These are phyloP conservation scores for Pagetopsis macropterus DNA, from an alignment of 2,797 vertebrate species.

Conservation along the genomic window DNA sequence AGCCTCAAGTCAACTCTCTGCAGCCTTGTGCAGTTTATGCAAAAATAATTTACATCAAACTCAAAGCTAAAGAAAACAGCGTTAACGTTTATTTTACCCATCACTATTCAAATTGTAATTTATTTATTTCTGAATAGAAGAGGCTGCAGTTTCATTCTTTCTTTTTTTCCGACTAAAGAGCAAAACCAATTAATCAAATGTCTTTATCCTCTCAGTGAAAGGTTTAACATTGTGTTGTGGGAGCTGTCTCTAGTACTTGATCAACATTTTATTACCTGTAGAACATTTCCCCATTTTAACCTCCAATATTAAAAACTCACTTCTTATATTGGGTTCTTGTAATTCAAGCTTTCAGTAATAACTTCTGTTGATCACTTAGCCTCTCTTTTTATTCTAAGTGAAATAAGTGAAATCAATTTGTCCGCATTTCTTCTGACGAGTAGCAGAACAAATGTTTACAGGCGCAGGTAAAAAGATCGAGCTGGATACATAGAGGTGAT, in stretches of 20 bases:
- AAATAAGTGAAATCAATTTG: slow-evolving; percentile 68
- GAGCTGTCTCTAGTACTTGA: background rate
- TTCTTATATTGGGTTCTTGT: slow-evolving; percentile 22
- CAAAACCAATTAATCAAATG: background rate
- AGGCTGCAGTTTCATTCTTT: background rate
- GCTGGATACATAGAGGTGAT: slow-evolving; percentile 33
- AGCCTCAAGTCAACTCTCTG: too few relatives aligned
- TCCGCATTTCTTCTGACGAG: slow-evolving; percentile 44
- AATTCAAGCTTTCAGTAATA: slow-evolving; percentile 50
- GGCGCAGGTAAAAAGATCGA: slow-evolving; percentile 67
- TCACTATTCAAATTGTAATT: background rate
- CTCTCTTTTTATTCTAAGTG: slow-evolving; percentile 59
- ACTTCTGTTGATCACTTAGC: slow-evolving; percentile 53
- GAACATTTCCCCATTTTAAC: slow-evolving; percentile 35
- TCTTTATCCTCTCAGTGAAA: background rate
- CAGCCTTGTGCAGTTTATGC: too few relatives aligned
- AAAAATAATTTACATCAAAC: background rate
- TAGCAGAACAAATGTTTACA: slow-evolving; percentile 57
- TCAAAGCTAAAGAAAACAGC: background rate
- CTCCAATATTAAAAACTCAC: slow-evolving; percentile 38
- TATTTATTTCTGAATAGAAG: background rate
- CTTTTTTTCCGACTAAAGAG: slow-evolving; percentile 8
- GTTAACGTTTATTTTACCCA: background rate
- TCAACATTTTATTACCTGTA: slow-evolving; percentile 44
- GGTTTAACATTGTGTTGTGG: background rate